These are phyloP conservation scores for Eulemur rufifrons DNA, from an alignment of 2,113 vertebrate species.

Conservation along the genomic window DNA sequence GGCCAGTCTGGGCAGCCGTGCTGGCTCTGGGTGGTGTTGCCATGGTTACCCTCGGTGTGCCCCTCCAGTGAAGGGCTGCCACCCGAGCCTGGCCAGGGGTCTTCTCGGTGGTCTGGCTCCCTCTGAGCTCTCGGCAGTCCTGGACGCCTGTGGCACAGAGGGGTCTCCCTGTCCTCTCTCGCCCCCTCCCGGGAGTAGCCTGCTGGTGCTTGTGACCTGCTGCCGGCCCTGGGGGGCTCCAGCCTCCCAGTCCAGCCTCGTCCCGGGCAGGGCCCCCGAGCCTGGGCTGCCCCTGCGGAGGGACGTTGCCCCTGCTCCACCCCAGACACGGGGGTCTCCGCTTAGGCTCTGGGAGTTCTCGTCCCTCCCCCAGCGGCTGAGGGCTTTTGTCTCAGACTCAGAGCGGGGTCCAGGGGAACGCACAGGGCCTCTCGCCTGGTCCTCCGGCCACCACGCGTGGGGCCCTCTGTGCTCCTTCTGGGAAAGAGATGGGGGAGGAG, in stretches of 20 bases:
- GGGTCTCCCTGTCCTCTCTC: rapidly evolving
- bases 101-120: not conserved
- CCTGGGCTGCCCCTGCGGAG: not conserved
- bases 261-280: not conserved
- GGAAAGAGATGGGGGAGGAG: not conserved
- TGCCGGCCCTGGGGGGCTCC: not conserved
- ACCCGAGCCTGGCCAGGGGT: not conserved
- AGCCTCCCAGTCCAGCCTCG: no score
- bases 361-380: no score
- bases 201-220: not conserved
- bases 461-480: not conserved
- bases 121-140: not conserved
- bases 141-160: not conserved
- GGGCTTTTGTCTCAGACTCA: not conserved
- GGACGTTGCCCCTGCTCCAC: not conserved
- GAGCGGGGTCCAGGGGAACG: not conserved
- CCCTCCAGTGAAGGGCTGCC: not conserved
- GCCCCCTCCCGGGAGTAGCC: not conserved
- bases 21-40: not conserved
- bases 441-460: not conserved
- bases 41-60: rapidly evolving
- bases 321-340: not conserved
- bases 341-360: not conserved
- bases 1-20: not conserved
- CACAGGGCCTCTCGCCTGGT: no score